Evolutionary conservation across 2,797 vertebrate species (phyloP), one percentile per base, ranked within the genome.

Genomic region (Craterocephalus amniculus): DNA sequence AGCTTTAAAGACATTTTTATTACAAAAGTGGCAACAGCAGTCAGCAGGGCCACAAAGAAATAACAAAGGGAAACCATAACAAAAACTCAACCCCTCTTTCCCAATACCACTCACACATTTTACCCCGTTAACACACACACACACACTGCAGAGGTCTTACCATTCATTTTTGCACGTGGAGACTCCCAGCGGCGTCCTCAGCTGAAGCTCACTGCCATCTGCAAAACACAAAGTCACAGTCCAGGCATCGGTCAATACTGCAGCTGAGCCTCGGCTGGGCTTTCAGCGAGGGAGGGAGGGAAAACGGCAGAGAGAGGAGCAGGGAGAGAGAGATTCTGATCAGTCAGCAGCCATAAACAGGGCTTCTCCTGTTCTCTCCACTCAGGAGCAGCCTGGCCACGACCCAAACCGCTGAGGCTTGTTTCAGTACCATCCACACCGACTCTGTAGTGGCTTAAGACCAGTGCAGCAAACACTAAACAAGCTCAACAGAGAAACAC

Each of bases 131-230:
- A 57, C 48, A 70, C 51, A 64, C 51, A 64, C 52, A 72, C 70
- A 74, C 58, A 80, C 6, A 67, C 64, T 36, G 38, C 75, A 84
- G 70, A 52, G 52, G 24, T 72, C 89, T 89, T 89, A 93, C 92
- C 89, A 85, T 92, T 93, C 92, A 93, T 93, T 8, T 85, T 88
- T 77, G 86, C 85, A 87, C 70, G 83, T 87, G 85, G 84, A 86
- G 74, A 61, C 80, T 93, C 80, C 84, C 10, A 60, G 64, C 26
- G 61, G 70, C 14, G 79, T 87, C 80, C 84, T 92, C 89, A 93
- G 87, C 88, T 87, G 74, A 73, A 65, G 82, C 72, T 84, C 55
- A 24, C 63, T 75, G 83, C 70, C 92, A 92, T 92, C 92, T 90
- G 87, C 72, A 87, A 87, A 89, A 89, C 87, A 92, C 80, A 89